Conservation (phyloP, 2,113 vertebrate genomes). For the Tetraodon nigroviridis region DNA sequence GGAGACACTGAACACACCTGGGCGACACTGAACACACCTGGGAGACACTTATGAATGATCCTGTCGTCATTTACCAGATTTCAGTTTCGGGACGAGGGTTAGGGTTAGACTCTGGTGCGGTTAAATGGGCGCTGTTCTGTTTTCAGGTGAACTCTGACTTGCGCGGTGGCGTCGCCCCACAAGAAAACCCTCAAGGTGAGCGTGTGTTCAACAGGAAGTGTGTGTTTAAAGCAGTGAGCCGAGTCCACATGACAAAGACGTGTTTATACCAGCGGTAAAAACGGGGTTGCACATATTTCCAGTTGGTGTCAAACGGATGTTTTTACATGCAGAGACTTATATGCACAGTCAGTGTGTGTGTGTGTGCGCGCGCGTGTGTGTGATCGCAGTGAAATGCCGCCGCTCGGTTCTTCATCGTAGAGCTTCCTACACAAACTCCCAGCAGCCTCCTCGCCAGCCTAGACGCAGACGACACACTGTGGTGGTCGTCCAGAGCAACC, state of each 20-base stretch:
- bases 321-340: too few species aligned
- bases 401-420: slow-evolving; percentile 12
- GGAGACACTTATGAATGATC: too few species aligned
- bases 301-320: background rate
- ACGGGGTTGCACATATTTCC: too few species aligned
- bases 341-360: slow-evolving; percentile 1
- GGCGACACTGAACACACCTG: background rate
- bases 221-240: background rate
- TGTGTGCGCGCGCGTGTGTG: slow-evolving; percentile 9
- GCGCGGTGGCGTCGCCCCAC: background rate
- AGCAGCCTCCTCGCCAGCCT: slow-evolving; percentile 17
- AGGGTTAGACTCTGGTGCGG: background rate
- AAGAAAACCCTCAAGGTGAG: slow-evolving; percentile 6
- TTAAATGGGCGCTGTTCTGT: background rate
- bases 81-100: background rate
- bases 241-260: too few species aligned
- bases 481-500: slow-evolving; percentile 50
- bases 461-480: slow-evolving; percentile 39
- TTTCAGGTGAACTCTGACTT: slow-evolving; percentile 1
- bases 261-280: background rate
- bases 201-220: background rate
- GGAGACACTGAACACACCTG: too few species aligned
- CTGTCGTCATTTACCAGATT: background rate
- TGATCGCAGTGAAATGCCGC: slow-evolving; percentile 21
- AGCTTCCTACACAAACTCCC: slow-evolving; percentile 24